phyloP scores from a whole-genome alignment of 2,797 vertebrate species.

The Alca torda region DNA sequence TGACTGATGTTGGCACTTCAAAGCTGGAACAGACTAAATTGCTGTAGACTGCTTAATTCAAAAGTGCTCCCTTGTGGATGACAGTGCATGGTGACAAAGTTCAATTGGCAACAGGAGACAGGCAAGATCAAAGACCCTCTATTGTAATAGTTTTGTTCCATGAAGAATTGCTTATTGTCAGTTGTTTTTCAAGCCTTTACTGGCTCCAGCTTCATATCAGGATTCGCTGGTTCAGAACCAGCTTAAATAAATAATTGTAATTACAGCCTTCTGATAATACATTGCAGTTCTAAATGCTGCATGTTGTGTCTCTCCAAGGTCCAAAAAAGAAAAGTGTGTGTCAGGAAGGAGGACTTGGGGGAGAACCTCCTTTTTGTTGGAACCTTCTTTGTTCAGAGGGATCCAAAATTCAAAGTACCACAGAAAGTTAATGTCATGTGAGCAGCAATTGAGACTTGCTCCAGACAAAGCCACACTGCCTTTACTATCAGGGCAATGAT shows the following conservation, averaged over 20 bases:
- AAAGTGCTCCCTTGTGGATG: slow-evolving; percentile 89
- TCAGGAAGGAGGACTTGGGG: not conserved
- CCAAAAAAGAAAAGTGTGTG: not conserved
- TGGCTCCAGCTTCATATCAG: slow-evolving; percentile 83
- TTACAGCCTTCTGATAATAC: slow-evolving; percentile 52
- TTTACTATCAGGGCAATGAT: not conserved
- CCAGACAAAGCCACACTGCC: not conserved
- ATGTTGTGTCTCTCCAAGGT: not conserved
- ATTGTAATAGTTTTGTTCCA: slow-evolving; percentile 96
- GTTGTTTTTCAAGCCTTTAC: slow-evolving; percentile 86
- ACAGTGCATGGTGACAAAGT: slow-evolving; percentile 96
- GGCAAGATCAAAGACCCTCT: slow-evolving; percentile 91
- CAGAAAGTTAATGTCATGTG: not conserved
- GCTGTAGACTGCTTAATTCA: slow-evolving; percentile 95
- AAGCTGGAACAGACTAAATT: slow-evolving; percentile 91
- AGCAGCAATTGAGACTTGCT: not conserved
- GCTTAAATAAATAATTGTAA: slow-evolving; percentile 71
- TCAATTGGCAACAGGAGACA: slow-evolving; percentile 93
- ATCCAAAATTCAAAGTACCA: not conserved
- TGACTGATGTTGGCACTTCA: slow-evolving; percentile 93
- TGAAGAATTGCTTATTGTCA: slow-evolving; percentile 98
- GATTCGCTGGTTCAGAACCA: slow-evolving; percentile 61
- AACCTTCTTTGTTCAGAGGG: not conserved
- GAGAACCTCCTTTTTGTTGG: not conserved
- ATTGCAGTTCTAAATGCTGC: not conserved